Conservation (phyloP, 2,113 vertebrate genomes). For the Rhipidura dahli region DNA sequence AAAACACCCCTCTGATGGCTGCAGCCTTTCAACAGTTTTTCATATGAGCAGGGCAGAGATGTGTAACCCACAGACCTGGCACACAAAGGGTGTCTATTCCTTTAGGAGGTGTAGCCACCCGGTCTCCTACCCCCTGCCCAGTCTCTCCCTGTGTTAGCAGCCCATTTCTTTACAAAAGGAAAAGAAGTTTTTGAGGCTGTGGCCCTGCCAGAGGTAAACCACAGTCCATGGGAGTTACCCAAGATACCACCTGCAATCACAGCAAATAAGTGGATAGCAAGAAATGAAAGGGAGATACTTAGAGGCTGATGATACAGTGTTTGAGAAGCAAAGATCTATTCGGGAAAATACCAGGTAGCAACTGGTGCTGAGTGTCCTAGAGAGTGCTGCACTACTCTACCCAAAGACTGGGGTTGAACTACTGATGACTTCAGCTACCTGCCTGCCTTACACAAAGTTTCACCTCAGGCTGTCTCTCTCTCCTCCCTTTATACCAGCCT, state of each 20-base stretch:
- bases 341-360: not conserved
- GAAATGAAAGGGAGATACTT: not conserved
- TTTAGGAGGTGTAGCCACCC: not conserved
- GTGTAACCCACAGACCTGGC: not conserved
- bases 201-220: not conserved
- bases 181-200: not conserved
- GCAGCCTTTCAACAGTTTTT: slow-evolving; percentile 65
- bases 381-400: not conserved
- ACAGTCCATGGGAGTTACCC: not conserved
- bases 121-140: rapidly evolving
- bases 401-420: not conserved
- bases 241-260: not conserved
- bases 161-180: not conserved
- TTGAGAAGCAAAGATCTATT: not conserved
- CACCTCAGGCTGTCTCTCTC: not conserved
- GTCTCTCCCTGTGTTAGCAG: not conserved
- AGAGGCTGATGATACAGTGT: not conserved
- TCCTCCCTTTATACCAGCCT: not conserved
- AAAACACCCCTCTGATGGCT: slow-evolving; percentile 18
- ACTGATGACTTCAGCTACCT: not conserved
- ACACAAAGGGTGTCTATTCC: not conserved
- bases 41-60: not conserved
- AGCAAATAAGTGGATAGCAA: not conserved
- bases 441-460: not conserved
- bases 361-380: not conserved